Base-by-base conservation (phyloP, 2,113 vertebrate species). In the Aplodontia rufa region DNA sequence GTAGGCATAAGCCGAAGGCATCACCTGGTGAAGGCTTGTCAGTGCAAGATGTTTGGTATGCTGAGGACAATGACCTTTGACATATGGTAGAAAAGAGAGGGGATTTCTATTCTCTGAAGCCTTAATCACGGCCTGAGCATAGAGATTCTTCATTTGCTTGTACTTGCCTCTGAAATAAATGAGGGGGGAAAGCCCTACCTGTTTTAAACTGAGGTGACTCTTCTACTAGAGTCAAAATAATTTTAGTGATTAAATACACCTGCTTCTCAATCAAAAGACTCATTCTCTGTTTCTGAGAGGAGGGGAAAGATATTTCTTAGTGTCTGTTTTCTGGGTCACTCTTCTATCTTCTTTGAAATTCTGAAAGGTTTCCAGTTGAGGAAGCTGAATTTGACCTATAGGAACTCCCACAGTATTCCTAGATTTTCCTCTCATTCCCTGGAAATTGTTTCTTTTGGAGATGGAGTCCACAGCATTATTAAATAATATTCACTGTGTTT, bases 181-280 rank as follows among this genome's bases (percentile, higher is more conserved):
- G 45, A 84, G 74, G 47, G 60, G 72, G 55, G 78, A 75, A 93
- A 91, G 8, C 28, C 20, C 51, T 5, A 19, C 7, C 8, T 32
- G n/a, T 64, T 81, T 58, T 82, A 75, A 64, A 47, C 32, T 51
- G 42, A 60, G 53, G 81, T 32, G 17, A 37, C 78, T 86, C 86
- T 83, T 60, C 60, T 49, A 45, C 80, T 66, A 60, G 95, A 51
- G 14, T 45, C 51, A 72, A 66, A 83, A 74, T 87, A 75, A 81
- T 81, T 90, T 40, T 66, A 42, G 45, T 75, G 16, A 97, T 96
- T 96, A 96, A 98, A 97, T 30, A 66, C 35, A 95, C 51, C 30
- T 45, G 9, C 40, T 86, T 87, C 68, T 79, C 55, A 66, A 40
- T 80, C 30, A 94, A 90, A 95, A 96, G 96, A 64, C 69, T 84